Conservation (phyloP, 2,888 invertebrate species). For the Dolichopus griseipennis region DNA sequence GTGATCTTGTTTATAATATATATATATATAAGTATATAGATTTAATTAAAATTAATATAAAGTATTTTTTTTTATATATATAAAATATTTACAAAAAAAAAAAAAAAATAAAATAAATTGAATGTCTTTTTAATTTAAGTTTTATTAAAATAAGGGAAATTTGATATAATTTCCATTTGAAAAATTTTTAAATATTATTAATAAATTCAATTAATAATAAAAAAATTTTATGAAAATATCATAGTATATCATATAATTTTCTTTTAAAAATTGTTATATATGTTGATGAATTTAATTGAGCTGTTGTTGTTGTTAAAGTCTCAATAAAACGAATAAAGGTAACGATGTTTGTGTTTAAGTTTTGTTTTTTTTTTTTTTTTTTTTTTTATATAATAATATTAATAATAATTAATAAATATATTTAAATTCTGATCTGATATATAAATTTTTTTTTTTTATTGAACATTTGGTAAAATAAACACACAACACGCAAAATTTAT, state of each 20-base stretch:
- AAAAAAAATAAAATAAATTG: not conserved
- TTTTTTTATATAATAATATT: not conserved
- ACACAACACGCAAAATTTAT: constrained; percentile 7
- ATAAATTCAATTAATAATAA: not conserved
- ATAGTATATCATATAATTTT: too few species aligned
- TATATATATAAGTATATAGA: not conserved
- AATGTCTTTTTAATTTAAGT: not conserved
- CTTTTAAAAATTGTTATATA: too few species aligned
- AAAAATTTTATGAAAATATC: too few species aligned
- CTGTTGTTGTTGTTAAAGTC: not conserved
- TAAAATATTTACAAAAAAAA: not conserved
- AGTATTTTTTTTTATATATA: not conserved
- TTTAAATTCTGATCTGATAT: not conserved
- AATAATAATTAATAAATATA: not conserved
- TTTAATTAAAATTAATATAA: not conserved
- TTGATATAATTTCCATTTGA: not conserved
- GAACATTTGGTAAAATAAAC: not conserved
- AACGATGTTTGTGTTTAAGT: not conserved
- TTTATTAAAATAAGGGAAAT: too few species aligned
- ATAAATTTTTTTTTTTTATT: not conserved
- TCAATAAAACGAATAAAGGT: not conserved
- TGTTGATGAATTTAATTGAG: not conserved
- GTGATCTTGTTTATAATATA: too few species aligned
- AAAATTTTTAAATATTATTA: not conserved
- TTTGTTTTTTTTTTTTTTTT: not conserved